Base-by-base conservation (phyloP, 1,140 invertebrate genomes). In the Ceratina japonica region DNA sequence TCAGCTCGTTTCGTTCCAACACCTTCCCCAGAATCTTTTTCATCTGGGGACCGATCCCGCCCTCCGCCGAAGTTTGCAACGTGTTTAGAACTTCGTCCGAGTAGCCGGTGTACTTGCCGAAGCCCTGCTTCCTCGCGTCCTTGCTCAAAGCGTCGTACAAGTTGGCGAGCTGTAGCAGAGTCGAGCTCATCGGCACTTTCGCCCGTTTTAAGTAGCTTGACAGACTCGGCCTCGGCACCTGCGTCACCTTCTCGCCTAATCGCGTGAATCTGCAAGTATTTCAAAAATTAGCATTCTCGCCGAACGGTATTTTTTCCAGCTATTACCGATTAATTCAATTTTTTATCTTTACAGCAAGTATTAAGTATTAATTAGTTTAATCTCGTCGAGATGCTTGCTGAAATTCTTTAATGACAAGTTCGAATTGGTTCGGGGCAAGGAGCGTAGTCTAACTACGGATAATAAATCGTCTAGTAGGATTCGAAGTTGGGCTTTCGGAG, bases 61-160 rank as follows among this genome's bases (percentile, higher is more conserved):
- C 91, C 7, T 89, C 90, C 0, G 84, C 80, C 1, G 89, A 90
- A 49, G 58, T 86, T 54, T 87, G 71, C 2, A 92, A 66, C 20
- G 63, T 85, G 18, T 88, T 85, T 8, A 92, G 75, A 24, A 92
- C 86, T 7, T 83, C 82, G 65, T 92, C 86, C 3, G 91, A 90
- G 61, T 90, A 92, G 44, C 91, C 91, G 0, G 90, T 73, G 72
- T 85, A 92, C 59, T 89, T 90, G 0, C 87, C 87, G 44, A 89
- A 90, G 8, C 91, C 91, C 68, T 92, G 91, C 54, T 89, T 91
- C 31, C 89, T 90, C 16, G 90, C 91, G 65, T 92, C 91, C 64
- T 91, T 91, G 68, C 90, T 91, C 31, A 91, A 71, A 31, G 87
- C 81, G 31, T 92, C 90, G 75, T 92, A 92, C 8, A 92, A 82